Evolutionary conservation across 2,888 invertebrate genomes (phyloP).

Genomic region (Bedellia somnulentella): DNA sequence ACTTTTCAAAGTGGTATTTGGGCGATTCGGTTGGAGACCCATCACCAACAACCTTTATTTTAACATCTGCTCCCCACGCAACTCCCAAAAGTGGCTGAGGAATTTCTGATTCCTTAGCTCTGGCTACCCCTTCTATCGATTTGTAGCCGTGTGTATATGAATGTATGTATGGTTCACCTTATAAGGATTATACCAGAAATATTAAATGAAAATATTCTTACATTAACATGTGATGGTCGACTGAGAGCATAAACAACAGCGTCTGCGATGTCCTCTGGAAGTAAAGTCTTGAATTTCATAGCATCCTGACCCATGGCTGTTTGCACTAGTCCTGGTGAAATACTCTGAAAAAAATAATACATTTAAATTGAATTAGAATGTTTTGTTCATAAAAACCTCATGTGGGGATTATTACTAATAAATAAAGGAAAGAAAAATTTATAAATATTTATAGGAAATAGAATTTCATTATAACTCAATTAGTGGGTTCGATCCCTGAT

Average conservation of each 20-base stretch:
- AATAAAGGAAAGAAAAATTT: no score
- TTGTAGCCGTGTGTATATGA: background rate
- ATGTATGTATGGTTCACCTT: background rate
- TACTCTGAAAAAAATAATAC: constrained; percentile 38
- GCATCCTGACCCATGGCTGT: constrained; percentile 47
- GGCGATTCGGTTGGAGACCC: no score
- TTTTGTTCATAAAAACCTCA: background rate
- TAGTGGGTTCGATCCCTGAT: background rate
- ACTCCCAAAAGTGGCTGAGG: no score
- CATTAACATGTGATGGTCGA: constrained; percentile 59
- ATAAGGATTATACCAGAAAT: no score
- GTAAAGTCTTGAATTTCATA: constrained; percentile 15
- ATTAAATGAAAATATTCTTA: no score
- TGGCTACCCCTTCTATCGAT: background rate
- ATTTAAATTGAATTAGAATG: background rate
- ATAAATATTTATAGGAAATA: no score
- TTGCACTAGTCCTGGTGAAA: constrained; percentile 65
- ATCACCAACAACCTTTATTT: no score
- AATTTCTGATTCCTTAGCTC: no score
- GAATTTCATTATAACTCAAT: no score
- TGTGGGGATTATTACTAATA: no score
- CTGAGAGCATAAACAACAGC: constrained; percentile 64
- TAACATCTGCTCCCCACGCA: no score
- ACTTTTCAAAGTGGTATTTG: no score
- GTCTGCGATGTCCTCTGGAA: constrained; percentile 62